A percentile compares a stretch with the other conserved stretches of the same genome.
These are phyloP conservation scores for Dasyurus viverrinus DNA, from an alignment of 2,113 vertebrate species.

Conservation along the genomic window DNA sequence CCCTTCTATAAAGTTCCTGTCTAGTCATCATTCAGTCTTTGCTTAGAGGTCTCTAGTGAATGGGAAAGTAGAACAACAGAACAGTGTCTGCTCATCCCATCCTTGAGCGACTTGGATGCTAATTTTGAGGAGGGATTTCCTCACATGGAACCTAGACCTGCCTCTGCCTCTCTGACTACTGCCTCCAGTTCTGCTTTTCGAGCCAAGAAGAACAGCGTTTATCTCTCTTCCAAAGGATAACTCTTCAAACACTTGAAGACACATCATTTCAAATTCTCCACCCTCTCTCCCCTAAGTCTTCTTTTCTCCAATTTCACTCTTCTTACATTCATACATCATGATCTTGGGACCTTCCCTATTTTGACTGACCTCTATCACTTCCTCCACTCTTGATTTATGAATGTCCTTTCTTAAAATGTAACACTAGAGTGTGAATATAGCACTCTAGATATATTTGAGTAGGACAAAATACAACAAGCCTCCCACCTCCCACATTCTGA, in stretches of 20 bases:
- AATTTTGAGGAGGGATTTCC: not conserved
- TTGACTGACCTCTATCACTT: not conserved
- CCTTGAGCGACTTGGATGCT: not conserved
- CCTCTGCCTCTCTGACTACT: not conserved
- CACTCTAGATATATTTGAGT: not conserved
- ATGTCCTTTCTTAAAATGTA: not conserved
- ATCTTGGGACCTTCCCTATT: not conserved
- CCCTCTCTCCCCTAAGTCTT: not conserved
- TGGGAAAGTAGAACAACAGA: not conserved
- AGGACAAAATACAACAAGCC: not conserved
- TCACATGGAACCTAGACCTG: not conserved
- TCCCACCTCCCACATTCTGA: not conserved
- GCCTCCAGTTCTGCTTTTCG: not conserved
- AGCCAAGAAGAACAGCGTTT: not conserved
- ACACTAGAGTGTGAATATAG: not conserved
- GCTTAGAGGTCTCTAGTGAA: not conserved
- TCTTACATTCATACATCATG: not conserved
- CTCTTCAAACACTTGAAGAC: not conserved
- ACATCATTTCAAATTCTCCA: not conserved
- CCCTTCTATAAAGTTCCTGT: not conserved
- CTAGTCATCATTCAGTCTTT: not conserved
- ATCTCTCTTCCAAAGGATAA: not conserved
- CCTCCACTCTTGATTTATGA: not conserved
- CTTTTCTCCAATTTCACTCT: not conserved
- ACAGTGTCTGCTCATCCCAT: not conserved